Conservation (phyloP, 2,797 vertebrate species). For the Ctenopoma kingsleyae region DNA sequence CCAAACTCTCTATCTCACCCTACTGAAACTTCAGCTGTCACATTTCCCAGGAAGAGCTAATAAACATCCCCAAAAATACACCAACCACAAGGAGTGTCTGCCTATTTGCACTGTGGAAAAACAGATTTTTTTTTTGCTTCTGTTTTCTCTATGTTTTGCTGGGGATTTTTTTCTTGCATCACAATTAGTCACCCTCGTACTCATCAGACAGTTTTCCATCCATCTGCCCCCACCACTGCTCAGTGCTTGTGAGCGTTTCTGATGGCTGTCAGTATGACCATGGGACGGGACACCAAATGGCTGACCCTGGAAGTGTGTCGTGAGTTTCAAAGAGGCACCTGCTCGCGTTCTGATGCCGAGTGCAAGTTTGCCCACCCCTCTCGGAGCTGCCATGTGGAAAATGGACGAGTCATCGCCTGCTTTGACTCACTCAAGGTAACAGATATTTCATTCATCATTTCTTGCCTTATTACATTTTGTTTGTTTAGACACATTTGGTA, state of each 20-base stretch:
- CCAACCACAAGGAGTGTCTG: conserved; percentile 47
- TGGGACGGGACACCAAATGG: conserved; percentile 99
- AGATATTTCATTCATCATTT: conserved; percentile 18
- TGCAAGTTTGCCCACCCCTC: conserved; percentile 99
- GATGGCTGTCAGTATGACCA: conserved; percentile 93
- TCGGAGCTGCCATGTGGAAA: conserved; percentile 98
- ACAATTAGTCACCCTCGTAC: conserved; percentile 55
- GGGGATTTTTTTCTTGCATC: conserved; percentile 47
- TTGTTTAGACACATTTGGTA: conserved; percentile 23
- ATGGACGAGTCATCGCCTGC: conserved; percentile 98
- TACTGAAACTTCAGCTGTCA: conserved; percentile 71
- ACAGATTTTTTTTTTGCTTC: conserved; percentile 47
- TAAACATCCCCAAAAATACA: conserved; percentile 62
- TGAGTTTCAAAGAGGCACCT: conserved; percentile 98
- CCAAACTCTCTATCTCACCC: conserved; percentile 51
- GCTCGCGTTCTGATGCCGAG: conserved; percentile 94
- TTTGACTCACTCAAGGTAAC: conserved; percentile 99
- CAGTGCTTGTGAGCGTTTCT: conserved; percentile 41
- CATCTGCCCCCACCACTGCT: conserved; percentile 30
- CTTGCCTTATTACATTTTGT: conserved; percentile 11
- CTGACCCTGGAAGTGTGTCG: conserved; percentile 99
- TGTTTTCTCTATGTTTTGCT: conserved; percentile 26
- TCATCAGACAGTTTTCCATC: conserved; percentile 51
- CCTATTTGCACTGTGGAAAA: conserved; percentile 39
- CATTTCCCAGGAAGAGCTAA: conserved; percentile 71